Conservation (phyloP, 2,113 vertebrate species). For the Boulengeromyrus knoepffleri region DNA sequence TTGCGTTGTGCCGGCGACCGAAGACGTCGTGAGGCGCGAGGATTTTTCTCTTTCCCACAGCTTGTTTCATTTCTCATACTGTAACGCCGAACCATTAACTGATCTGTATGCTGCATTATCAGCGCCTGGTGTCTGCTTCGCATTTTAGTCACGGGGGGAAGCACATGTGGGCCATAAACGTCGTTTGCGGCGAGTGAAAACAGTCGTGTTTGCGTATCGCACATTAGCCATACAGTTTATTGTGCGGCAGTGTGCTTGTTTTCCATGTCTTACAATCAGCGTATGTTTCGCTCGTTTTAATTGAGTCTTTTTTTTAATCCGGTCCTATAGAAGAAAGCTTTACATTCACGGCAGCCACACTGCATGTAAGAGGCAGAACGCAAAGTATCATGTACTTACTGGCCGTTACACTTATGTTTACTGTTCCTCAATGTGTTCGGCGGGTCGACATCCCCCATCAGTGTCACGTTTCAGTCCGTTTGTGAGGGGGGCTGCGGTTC, state of each 20-base stretch:
- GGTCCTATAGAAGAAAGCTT: constrained; percentile 40
- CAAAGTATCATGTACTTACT: not conserved
- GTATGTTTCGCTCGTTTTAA: not conserved
- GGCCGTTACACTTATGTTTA: not conserved
- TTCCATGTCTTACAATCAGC: not conserved
- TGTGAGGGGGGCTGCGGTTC: not conserved
- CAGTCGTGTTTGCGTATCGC: constrained; percentile 51
- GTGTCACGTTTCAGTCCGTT: not conserved
- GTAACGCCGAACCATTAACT: constrained; percentile 36
- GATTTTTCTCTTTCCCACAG: not conserved
- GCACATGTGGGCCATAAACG: constrained; percentile 44
- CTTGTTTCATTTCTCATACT: not conserved
- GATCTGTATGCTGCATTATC: constrained; percentile 39
- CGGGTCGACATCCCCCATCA: not conserved
- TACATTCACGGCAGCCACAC: not conserved
- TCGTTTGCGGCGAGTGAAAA: constrained; percentile 44
- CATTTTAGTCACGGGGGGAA: constrained; percentile 46
- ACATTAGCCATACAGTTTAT: constrained; percentile 43
- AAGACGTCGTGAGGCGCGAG: not conserved
- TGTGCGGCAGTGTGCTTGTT: constrained; percentile 29
- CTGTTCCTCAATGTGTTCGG: not conserved
- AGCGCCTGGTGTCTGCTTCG: constrained; percentile 48
- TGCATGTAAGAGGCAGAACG: not conserved
- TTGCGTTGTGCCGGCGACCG: not conserved
- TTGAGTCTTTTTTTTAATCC: constrained; percentile 30